Evolutionary conservation across 2,113 vertebrate species (phyloP), one percentile per base, ranked within the genome.

Genomic region (Chaetorhynchus papuensis): DNA sequence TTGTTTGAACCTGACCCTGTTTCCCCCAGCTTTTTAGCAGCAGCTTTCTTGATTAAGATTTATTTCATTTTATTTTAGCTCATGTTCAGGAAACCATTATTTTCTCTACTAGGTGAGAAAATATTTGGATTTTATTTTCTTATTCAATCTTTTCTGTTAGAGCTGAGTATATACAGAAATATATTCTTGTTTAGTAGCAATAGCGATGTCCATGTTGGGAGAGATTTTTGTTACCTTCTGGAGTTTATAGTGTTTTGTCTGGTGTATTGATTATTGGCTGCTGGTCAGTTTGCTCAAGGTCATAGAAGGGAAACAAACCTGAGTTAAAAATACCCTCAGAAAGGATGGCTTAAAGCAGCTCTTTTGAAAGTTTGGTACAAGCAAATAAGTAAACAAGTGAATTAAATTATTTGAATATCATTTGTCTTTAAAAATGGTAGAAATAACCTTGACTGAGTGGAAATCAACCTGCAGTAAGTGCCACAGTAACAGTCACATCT

Each of bases 231-330:
- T 74, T 74, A 15, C 28, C 54, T 90, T 75, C 71, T 90, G 35
- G 60, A 77, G 59, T 54, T 93, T 28, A 41, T 45, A 74, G 52
- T 52, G 39, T 92, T 90, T 93, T 77, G 17, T 93, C 66, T 83
- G 24, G 22, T 74, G 5, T 60, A 77, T 84, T 87, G 83, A 93
- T 94, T 92, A 89, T 54, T 93, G 69, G 23, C 61, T 92, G 22
- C 76, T 93, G 64, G 80, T 78, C 35, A 69, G 13, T 39, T 92
- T 91, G 18, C 31, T 94, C 65, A 96, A 95, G 76, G 89, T 93
- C 80, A 56, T 10, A 86, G 68, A 70, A 27, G 13, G 64, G 45
- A 79, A 92, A 77, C 21, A 86, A 90, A 63, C 5, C 30, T 6
- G 3, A 52, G n/a, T 78, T 68, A 52, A 92, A 92, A 93, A 78